Base-by-base conservation (phyloP, 1,140 invertebrate species). In the Hermatobates lingyangjiaoensis region DNA sequence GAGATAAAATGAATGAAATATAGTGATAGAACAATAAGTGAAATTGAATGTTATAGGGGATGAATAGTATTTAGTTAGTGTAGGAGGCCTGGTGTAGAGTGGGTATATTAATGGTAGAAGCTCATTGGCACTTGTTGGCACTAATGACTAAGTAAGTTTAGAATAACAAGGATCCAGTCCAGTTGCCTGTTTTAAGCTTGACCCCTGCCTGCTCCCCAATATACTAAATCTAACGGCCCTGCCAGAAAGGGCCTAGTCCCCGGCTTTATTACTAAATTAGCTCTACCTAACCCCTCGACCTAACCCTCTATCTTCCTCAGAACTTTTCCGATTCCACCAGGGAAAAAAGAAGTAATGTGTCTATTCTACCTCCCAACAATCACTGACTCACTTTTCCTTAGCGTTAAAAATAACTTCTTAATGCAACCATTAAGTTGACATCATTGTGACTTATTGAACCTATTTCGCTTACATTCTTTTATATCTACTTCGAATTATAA, bases 71-170 rank as follows among this genome's bases (percentile, higher is more conserved):
- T 46, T 46, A 15, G 45, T 18, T 15, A 18, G n/a, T 46, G n/a
- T 34, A 12, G 10, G 30, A 18, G 10, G 30, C 30, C 30, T 34
- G 30, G 30, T 10, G 30, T 34, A 34, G 18, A 34, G 10, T 18
- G 30, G 45, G 45, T 18, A 23, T 46, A 46, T 46, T 46, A 46
- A 46, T 46, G 45, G 18, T n/a, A 46, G 25, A 23, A 46, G 45
- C 34, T 50, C 53, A 54, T 54, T 50, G 53, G 53, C 53, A 54
- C 53, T 54, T 54, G 53, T 54, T 54, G 45, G 45, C 20, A 24
- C 54, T 55, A 55, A 55, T 55, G 54, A 55, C 54, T 55, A 52
- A 52, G 54, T 55, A 55, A 55, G 54, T 55, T 52, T 47, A 55
- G 54, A 55, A 55, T 55, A 55, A 55, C 50, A 51, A 55, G 50